Percentiles rank a stretch among this genome's conserved stretches.
phyloP scores from a whole-genome alignment of 2,888 invertebrate genomes.

The Dione juno region DNA sequence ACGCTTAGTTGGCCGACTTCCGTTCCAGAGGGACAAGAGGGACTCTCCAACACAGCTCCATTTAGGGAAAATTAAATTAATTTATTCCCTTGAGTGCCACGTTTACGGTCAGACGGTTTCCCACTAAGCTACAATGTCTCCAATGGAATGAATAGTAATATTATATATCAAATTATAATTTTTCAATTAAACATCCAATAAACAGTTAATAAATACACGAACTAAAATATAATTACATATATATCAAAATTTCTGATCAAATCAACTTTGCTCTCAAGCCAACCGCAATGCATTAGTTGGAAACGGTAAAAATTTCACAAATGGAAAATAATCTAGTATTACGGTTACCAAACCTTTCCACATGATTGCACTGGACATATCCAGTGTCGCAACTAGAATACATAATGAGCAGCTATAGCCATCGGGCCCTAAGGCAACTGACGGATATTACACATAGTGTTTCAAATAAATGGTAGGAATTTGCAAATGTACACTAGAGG shows the following conservation, averaged over 20 bases:
- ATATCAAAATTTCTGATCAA: background rate
- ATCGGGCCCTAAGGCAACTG: conserved; percentile 47
- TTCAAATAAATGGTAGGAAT: conserved; percentile 33
- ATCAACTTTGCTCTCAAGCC: conserved; percentile 3
- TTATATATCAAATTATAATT: too few relatives aligned
- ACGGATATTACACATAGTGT: conserved; percentile 50
- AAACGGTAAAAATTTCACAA: conserved; percentile 45
- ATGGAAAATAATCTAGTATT: conserved; percentile 44
- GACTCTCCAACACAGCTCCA: too few relatives aligned
- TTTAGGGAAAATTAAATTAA: too few relatives aligned
- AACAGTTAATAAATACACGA: too few relatives aligned
- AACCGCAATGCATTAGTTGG: background rate
- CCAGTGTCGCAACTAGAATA: conserved; percentile 51
- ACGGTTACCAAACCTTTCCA: conserved; percentile 53
- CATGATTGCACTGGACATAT: conserved; percentile 53
- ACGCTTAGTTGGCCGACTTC: too few relatives aligned
- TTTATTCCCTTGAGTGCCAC: too few relatives aligned
- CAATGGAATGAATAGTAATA: too few relatives aligned
- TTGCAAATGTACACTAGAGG: conserved; percentile 22
- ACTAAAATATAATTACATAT: too few relatives aligned
- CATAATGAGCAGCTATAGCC: conserved; percentile 47
- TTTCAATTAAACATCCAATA: too few relatives aligned
- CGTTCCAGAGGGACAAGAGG: too few relatives aligned
- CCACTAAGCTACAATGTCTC: too few relatives aligned
- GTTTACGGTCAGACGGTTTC: too few relatives aligned